Percentiles rank a stretch among this genome's conserved stretches.
Conservation (phyloP, 1,140 invertebrate genomes). For the Acyrthosiphon pisum region DNA sequence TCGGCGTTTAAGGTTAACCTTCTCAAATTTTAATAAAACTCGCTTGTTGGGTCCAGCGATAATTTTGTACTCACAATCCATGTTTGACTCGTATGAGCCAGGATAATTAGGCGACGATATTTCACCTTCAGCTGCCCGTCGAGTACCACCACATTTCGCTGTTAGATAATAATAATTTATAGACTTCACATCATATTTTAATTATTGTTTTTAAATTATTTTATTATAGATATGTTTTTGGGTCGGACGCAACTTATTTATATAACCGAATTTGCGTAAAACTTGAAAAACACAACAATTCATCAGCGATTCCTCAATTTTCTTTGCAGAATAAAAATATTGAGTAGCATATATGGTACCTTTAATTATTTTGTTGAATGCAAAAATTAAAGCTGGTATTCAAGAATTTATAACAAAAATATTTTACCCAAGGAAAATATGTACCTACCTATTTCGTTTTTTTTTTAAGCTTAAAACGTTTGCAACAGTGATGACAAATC, state of each 20-base stretch:
- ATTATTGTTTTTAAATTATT: too few relatives aligned
- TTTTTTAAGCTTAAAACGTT: too few relatives aligned
- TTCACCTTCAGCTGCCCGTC: constrained; percentile 71
- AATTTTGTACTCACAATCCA: constrained; percentile 83
- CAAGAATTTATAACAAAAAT: background rate
- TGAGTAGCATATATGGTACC: too few relatives aligned
- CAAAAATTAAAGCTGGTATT: background rate
- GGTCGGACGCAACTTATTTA: too few relatives aligned
- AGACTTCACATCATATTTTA: background rate
- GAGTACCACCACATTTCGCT: constrained; percentile 74
- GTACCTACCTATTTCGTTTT: too few relatives aligned
- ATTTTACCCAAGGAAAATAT: too few relatives aligned
- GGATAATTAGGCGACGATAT: constrained; percentile 88
- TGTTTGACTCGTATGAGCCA: constrained; percentile 70
- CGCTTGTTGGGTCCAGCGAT: constrained; percentile 74
- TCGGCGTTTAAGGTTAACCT: constrained; percentile 73
- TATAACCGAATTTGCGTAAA: too few relatives aligned
- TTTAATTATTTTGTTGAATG: background rate
- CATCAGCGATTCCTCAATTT: too few relatives aligned
- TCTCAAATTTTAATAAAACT: constrained; percentile 72
- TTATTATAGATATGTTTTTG: too few relatives aligned
- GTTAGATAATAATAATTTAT: background rate
- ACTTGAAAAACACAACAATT: too few relatives aligned
- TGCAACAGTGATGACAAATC: too few relatives aligned
- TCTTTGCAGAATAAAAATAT: too few relatives aligned